Evolutionary conservation across 1,140 invertebrate genomes (phyloP).

Genomic region (Dendrolimus kikuchii): DNA sequence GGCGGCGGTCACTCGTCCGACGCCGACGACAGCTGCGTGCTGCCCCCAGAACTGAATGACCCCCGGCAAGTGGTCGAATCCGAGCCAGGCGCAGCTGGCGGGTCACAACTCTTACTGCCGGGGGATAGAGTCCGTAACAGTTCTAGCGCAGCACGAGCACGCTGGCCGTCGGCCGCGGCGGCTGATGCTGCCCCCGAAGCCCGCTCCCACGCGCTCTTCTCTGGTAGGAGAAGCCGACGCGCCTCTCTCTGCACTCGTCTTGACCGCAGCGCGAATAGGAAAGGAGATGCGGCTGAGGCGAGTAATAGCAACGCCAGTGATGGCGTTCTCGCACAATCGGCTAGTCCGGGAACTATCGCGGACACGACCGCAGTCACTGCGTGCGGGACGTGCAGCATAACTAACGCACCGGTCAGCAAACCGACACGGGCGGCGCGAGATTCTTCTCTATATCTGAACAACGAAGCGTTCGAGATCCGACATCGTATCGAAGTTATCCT

Average conservation of each 20-base stretch:
- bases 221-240: constrained; percentile 56
- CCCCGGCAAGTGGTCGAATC: constrained; percentile 43
- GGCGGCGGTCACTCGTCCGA: constrained; percentile 61
- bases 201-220: constrained; percentile 56
- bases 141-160: constrained; percentile 55
- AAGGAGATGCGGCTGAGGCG: constrained; percentile 80
- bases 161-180: constrained; percentile 49
- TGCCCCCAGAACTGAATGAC: constrained; percentile 63
- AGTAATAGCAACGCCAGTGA: constrained; percentile 78
- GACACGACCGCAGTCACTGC: constrained; percentile 78
- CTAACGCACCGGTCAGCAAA: constrained; percentile 75
- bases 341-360: constrained; percentile 50
- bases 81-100: constrained; percentile 36
- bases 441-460: constrained; percentile 87
- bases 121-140: constrained; percentile 54
- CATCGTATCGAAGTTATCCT: constrained; percentile 82
- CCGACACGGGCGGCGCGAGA: constrained; percentile 83
- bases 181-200: constrained; percentile 34
- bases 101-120: constrained; percentile 75
- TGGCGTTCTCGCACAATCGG: constrained; percentile 54
- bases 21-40: constrained; percentile 59
- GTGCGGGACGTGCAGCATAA: constrained; percentile 82
- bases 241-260: constrained; percentile 81
- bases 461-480: constrained; percentile 86
- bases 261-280: constrained; percentile 86